Conservation (phyloP, 2,113 vertebrate genomes). For the Eurystomus gularis region DNA sequence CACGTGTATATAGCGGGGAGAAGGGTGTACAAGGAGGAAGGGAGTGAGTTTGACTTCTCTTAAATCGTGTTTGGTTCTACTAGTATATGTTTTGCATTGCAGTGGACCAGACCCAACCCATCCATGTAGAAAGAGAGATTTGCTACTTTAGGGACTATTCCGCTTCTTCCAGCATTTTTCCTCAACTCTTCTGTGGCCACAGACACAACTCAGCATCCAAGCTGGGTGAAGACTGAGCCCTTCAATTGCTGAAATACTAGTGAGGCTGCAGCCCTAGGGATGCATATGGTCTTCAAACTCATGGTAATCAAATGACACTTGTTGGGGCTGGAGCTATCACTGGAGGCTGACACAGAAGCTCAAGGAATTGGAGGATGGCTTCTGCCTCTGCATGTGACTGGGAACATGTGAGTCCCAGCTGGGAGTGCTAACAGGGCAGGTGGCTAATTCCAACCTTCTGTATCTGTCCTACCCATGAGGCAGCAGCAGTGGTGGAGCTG, state of each 20-base stretch:
- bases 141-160: neutral
- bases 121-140: neutral
- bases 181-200: neutral
- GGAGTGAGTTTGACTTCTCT: neutral
- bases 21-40: neutral
- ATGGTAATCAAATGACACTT: neutral
- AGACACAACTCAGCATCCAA: neutral
- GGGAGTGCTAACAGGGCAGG: neutral
- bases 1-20: neutral
- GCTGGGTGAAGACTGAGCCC: neutral
- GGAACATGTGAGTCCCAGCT: neutral
- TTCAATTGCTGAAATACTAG: neutral
- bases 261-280: neutral
- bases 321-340: neutral
- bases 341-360: neutral
- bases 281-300: neutral
- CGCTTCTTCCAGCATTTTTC: neutral
- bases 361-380: neutral
- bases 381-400: neutral
- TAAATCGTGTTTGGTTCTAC: neutral
- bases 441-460: neutral
- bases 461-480: neutral
- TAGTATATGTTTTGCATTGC: neutral
- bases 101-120: neutral
- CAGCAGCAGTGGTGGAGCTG: neutral